Conservation (phyloP, 2,888 invertebrate genomes). For the Tupiocoris notatus region DNA sequence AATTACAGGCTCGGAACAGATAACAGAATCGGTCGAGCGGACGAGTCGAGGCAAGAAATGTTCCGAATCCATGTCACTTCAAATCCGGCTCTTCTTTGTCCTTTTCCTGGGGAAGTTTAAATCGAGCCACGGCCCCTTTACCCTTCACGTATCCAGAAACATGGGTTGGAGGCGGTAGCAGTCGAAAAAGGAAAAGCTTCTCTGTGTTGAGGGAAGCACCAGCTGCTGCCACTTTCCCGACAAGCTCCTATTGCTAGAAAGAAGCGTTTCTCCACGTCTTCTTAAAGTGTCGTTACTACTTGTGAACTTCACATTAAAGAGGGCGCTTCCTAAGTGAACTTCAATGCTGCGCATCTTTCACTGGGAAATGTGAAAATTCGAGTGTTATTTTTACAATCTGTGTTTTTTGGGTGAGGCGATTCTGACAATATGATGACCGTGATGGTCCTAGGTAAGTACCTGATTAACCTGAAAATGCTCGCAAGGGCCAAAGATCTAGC, state of each 20-base stretch:
- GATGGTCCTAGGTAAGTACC: no score
- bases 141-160: neutral
- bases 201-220: neutral
- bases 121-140: neutral
- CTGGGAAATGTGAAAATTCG: no score
- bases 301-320: neutral
- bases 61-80: neutral
- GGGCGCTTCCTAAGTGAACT: neutral
- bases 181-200: neutral
- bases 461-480: no score
- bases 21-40: neutral
- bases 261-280: neutral
- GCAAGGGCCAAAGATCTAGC: no score
- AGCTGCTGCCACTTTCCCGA: neutral
- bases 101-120: neutral
- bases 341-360: neutral
- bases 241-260: neutral
- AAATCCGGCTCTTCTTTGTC: neutral
- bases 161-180: neutral
- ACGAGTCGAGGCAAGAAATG: neutral
- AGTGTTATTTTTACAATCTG: no score
- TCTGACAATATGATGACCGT: no score
- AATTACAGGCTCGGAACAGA: neutral
- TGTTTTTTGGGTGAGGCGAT: no score
- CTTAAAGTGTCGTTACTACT: neutral